These are phyloP conservation scores for Nomada ferruginata DNA, from an alignment of 2,888 invertebrate species.

Conservation along the genomic window DNA sequence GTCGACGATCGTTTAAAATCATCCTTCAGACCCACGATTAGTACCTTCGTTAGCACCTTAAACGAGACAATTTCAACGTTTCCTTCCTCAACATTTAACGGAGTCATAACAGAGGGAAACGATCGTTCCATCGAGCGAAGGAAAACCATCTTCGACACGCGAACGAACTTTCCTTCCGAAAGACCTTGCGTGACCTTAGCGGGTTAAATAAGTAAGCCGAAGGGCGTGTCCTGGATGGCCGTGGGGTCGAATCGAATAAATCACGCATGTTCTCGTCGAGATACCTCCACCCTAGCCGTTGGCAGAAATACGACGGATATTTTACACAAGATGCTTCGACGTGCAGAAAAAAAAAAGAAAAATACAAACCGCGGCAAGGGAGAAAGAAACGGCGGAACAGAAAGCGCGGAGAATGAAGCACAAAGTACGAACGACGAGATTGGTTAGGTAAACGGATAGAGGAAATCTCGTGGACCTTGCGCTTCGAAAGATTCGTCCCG, in stretches of 20 bases:
- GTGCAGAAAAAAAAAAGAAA: not conserved
- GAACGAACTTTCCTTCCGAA: constrained; percentile 17
- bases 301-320: constrained; percentile 56
- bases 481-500: constrained; percentile 37
- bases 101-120: not conserved
- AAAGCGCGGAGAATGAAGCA: not conserved
- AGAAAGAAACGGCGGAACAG: not conserved
- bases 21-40: not conserved
- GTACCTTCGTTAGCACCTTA: constrained; percentile 32
- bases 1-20: not conserved
- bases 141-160: constrained; percentile 31
- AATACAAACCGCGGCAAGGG: too few species aligned
- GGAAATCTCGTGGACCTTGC: not conserved
- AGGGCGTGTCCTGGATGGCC: constrained; percentile 41
- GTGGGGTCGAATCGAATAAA: constrained; percentile 39
- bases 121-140: constrained; percentile 2
- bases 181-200: constrained; percentile 51
- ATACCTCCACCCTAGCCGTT: constrained; percentile 31
- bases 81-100: not conserved
- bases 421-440: not conserved
- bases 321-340: constrained; percentile 18
- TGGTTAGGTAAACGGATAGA: not conserved
- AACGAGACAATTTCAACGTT: constrained; percentile 30
- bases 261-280: constrained; percentile 51
- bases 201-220: constrained; percentile 42